Percentiles rank a stretch among this genome's conserved stretches.
Conservation (phyloP, 2,797 vertebrate genomes). For the Mormyrus proboscirostris region DNA sequence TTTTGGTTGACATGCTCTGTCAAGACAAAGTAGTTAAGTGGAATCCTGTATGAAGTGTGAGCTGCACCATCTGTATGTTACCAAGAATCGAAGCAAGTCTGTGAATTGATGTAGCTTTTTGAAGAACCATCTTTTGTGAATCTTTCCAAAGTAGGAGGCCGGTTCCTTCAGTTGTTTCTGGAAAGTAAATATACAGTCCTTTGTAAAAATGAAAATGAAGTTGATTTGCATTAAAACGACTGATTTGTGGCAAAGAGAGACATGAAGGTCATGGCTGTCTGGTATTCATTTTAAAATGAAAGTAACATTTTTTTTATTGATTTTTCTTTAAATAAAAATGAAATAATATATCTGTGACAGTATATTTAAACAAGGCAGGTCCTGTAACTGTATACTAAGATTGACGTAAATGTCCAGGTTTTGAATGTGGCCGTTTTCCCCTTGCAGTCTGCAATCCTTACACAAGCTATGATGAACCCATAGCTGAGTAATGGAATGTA, state of each 20-base stretch:
- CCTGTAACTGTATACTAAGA: not conserved
- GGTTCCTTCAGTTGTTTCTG: not conserved
- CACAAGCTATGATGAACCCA: not conserved
- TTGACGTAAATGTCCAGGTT: not conserved
- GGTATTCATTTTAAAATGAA: not conserved
- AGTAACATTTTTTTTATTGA: not conserved
- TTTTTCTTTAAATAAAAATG: not conserved
- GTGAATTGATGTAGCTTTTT: not conserved
- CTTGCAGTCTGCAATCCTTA: not conserved
- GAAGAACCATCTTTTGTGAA: not conserved
- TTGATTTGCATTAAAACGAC: conserved; percentile 28
- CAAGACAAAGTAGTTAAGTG: not conserved
- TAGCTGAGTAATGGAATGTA: not conserved
- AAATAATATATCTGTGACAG: not conserved
- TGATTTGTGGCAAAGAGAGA: not conserved
- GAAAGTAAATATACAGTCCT: not conserved
- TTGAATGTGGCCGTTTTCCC: not conserved
- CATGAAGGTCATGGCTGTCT: not conserved
- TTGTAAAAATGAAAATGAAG: conserved; percentile 22
- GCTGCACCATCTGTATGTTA: not conserved
- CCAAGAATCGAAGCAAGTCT: not conserved
- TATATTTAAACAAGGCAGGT: not conserved
- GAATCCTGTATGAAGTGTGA: not conserved
- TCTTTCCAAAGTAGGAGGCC: not conserved
- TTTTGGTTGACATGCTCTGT: not conserved